Base-by-base conservation (phyloP, 1,140 invertebrate species). In the Araneus ventricosus region DNA sequence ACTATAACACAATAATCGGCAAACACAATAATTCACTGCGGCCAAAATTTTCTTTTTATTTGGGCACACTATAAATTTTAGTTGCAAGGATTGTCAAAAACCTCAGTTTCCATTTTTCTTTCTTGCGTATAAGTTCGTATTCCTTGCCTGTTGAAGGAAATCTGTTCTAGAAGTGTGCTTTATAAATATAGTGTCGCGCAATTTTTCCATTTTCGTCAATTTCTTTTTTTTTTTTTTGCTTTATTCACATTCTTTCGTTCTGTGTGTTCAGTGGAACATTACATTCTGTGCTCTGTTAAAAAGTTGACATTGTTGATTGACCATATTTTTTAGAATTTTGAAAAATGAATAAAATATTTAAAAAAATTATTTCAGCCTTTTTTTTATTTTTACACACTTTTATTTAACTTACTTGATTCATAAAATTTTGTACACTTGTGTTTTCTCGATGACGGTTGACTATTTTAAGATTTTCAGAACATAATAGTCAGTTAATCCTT, bases 301-400 rank as follows among this genome's bases (percentile, higher is more conserved):
- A 67, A 24, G 17, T 34, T 75, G 30, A 22, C 67, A 75, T 75
- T 75, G 67, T 75, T 34, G 20, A 37, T 30, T 37, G 34, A 75
- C 14, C 27, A 30, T 75, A 75, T 75, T 75, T 75, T 75, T 75
- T 75, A 75, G 30, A 75, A 75, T 75, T n/a, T n/a, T n/a, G 8
- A 20, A 34, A 20, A 75, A 3, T 8, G 17, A 75, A 75, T 67
- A 75, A 75, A 75, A 75, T 34, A 34, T 75, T 75, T n/a, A 52
- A 84, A 45, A n/a, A 34, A 41, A 20, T 34, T 79, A 79, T 22
- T 34, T 79, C 24, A 52, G n/a, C 27, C 27, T 67, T 20, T 14
- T 22, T 22, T 61, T 24, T 2, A 1, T 2, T 24, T 24, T 24
- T 24, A 5, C 20, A 5, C 22, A 1, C 24, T 59, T 8, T 27